phyloP scores from a whole-genome alignment of 2,797 vertebrate genomes.

The Chaetophractus vellerosus region DNA sequence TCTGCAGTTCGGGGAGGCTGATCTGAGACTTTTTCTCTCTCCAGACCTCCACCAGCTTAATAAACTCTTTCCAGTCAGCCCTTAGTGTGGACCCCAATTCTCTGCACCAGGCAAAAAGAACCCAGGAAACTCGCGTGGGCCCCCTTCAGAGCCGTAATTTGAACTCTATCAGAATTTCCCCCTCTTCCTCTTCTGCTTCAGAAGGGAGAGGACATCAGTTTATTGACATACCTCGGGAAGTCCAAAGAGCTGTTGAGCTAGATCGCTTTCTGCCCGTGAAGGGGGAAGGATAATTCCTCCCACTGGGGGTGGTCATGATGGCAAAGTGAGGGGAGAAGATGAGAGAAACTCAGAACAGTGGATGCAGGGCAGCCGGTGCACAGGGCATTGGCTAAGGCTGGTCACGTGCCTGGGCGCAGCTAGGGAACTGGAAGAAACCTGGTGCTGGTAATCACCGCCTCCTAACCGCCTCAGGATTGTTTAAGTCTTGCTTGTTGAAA shows the following conservation, averaged over 20 bases:
- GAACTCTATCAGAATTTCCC: neutral
- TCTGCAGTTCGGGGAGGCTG: too few species aligned
- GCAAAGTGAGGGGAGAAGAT: neutral
- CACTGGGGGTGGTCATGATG: fast-evolving
- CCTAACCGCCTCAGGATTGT: neutral
- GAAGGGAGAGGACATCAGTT: neutral
- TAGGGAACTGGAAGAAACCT: fast-evolving
- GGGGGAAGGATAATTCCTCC: neutral
- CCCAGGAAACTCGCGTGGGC: too few species aligned
- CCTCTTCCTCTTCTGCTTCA: neutral
- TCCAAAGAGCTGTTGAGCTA: neutral
- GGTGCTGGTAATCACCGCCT: too few species aligned
- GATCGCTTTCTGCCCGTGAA: neutral
- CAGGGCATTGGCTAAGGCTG: fast-evolving
- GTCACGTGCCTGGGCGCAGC: neutral
- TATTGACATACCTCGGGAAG: neutral
- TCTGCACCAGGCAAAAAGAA: too few species aligned
- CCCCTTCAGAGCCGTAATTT: neutral
- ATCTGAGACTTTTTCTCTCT: too few species aligned
- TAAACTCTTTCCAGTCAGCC: too few species aligned
- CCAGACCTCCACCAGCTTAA: too few species aligned
- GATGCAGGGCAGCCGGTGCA: fast-evolving
- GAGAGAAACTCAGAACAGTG: neutral
- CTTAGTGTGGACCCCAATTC: too few species aligned
- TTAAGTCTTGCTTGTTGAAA: slow-evolving; percentile 19